phyloP scores from a whole-genome alignment of 2,113 vertebrate species.

The Neolamprologus ventralis region DNA sequence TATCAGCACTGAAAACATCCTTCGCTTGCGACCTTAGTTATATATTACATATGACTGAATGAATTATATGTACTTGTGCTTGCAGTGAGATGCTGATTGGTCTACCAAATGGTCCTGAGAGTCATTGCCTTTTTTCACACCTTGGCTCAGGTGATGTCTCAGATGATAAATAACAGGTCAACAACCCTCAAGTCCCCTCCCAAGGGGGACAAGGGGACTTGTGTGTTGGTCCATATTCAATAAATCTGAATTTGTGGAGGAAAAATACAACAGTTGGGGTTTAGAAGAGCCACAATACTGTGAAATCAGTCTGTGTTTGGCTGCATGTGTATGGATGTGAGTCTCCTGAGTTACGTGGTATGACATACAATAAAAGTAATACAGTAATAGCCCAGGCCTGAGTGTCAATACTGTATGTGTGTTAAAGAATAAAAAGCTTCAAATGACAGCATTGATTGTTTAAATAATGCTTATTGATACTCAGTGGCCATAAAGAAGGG shows the following conservation, averaged over 20 bases:
- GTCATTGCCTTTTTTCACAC: background rate
- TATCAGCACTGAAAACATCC: background rate
- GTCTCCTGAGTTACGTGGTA: background rate
- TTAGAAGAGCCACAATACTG: background rate
- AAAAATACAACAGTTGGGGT: background rate
- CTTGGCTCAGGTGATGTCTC: background rate
- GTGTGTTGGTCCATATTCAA: background rate
- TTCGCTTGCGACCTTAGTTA: background rate
- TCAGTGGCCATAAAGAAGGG: background rate
- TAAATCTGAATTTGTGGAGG: background rate
- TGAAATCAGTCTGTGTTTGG: background rate
- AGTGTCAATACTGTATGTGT: background rate
- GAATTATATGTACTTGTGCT: background rate
- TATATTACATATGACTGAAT: background rate
- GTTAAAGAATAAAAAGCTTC: fast-evolving
- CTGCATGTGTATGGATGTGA: background rate
- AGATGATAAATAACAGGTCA: background rate
- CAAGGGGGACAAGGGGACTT: background rate
- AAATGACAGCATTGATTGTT: background rate
- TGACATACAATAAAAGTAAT: background rate
- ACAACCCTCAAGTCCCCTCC: background rate
- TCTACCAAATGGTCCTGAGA: background rate
- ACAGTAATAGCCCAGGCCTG: background rate
- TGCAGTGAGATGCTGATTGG: fast-evolving
- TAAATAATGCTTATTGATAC: background rate